These are phyloP conservation scores for Tychaedon coryphoeus DNA, from an alignment of 2,113 vertebrate species.

Conservation along the genomic window DNA sequence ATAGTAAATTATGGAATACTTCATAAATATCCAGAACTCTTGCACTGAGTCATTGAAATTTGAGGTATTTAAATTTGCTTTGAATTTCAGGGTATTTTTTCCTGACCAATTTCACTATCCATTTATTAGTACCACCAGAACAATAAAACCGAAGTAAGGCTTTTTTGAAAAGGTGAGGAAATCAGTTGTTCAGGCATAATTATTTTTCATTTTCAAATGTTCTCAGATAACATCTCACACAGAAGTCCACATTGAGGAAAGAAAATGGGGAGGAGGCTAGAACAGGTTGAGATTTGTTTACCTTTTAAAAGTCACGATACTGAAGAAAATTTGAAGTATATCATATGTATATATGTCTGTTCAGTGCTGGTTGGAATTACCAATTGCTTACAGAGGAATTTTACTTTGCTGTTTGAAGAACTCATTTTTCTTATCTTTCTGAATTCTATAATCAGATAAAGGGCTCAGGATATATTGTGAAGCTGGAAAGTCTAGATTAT, in stretches of 20 bases:
- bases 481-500: neutral
- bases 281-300: neutral
- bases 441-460: conserved; percentile 16
- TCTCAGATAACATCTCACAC: neutral
- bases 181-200: neutral
- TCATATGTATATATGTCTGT: neutral
- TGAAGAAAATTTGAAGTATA: neutral
- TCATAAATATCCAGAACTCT: neutral
- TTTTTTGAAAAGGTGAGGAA: neutral
- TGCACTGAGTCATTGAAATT: neutral
- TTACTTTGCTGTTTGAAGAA: neutral
- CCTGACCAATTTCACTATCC: neutral
- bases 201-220: neutral
- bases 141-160: neutral
- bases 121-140: neutral
- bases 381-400: neutral
- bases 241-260: neutral
- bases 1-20: neutral
- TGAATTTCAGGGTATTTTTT: neutral
- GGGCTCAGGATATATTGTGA: neutral
- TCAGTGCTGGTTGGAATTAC: neutral
- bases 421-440: neutral
- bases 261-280: neutral
- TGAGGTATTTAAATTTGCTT: neutral
- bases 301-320: neutral